Evolutionary conservation across 2,113 vertebrate genomes (phyloP), one percentile per base, ranked within the genome.

Genomic region (Myotis davidii): DNA sequence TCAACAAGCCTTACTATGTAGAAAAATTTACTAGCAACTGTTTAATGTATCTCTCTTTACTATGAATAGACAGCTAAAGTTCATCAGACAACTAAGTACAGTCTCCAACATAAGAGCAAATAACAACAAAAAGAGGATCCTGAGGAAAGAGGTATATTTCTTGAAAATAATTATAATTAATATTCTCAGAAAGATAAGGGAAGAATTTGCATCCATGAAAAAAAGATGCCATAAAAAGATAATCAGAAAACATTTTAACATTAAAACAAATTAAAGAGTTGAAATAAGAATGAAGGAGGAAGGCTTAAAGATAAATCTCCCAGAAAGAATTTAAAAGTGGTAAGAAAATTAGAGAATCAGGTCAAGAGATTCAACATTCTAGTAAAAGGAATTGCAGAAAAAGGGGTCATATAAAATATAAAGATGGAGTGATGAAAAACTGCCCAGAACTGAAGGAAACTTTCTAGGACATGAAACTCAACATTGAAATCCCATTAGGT

Each of bases 181-280:
- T 87, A 92, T 64, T 81, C 39, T 59, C 48, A 91, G 20, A 88
- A 10, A 91, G 34, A 50, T 69, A 79, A 86, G 20, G 69, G 34
- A 88, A 92, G 48, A 73, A n/a, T 84, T 94, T 96, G 50, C 10
- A 78, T 52, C n/a, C 32, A 61, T 54, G 39, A 95, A 87, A 82
- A 5, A 92, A 79, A 34, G 76, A 70, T 65, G n/a, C 17, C 86
- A 56, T 50, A 81, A 50, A 48, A 81, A 17, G 37, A 56, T 11
- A 65, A 34, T 18, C 7, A 89, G 42, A 94, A 88, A 82, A 76
- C 16, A 88, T 54, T 91, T 85, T 77, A 92, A 76, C 3, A 88
- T 29, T 84, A 74, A 90, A 77, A 78, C 14, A 79, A 79, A 74
- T 48, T 84, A 92, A 37, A 85, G 70, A 83, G 13, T 14, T 52